Conservation (phyloP, 2,797 vertebrate species). For the Chaetodon trifasciatus region DNA sequence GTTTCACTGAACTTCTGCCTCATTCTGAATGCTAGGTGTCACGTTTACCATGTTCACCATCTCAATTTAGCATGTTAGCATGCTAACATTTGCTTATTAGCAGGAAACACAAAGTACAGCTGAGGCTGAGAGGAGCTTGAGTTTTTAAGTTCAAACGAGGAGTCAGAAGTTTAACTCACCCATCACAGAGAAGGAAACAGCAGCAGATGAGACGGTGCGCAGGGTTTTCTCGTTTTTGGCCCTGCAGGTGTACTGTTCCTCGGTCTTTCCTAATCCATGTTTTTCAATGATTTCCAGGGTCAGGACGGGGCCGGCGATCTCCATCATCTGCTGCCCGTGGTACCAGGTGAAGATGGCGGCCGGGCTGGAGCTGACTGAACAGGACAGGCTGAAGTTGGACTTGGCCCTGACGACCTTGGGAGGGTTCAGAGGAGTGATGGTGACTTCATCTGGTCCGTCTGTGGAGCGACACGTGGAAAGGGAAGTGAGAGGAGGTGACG, state of each 20-base stretch:
- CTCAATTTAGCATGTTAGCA: background rate
- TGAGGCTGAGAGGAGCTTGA: too few relatives aligned
- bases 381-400: conserved; percentile 69
- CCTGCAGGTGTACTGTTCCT: conserved; percentile 57
- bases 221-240: conserved; percentile 75
- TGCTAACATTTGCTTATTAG: too few relatives aligned
- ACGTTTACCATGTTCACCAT: background rate
- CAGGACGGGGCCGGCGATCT: background rate
- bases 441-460: conserved; percentile 80
- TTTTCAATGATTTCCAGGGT: conserved; percentile 19
- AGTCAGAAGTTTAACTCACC: conserved; percentile 68
- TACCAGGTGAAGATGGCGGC: conserved; percentile 66
- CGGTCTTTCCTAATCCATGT: accelerated
- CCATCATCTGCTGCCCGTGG: background rate
- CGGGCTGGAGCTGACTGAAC: conserved; percentile 65
- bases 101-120: too few relatives aligned
- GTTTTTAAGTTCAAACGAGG: too few relatives aligned
- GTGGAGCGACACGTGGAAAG: conserved; percentile 11
- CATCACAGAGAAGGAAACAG: conserved; percentile 49
- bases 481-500: too few relatives aligned
- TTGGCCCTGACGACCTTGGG: conserved; percentile 8
- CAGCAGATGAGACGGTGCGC: accelerated
- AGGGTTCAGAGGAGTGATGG: background rate
- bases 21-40: background rate
- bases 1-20: conserved; percentile 2